Evolutionary conservation across 1,140 invertebrate genomes (phyloP).

Genomic region (Oncopodura yosiiana): DNA sequence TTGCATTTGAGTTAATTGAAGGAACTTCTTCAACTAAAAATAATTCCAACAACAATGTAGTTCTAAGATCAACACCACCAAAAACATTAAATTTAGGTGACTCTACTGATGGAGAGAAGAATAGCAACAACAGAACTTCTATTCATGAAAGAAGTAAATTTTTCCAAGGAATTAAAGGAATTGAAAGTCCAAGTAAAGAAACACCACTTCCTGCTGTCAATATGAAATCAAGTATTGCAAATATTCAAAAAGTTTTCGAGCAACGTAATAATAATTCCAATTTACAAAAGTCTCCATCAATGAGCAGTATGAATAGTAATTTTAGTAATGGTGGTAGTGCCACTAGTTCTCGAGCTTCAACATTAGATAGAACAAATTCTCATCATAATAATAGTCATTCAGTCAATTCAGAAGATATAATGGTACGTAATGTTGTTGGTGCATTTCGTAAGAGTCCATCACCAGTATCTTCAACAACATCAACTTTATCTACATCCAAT

Average conservation of each 20-base stretch:
- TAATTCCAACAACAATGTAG: background rate
- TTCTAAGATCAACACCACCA: too few species aligned
- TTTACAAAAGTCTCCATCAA: background rate
- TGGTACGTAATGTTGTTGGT: background rate
- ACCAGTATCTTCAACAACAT: conserved; percentile 18
- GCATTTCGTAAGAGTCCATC: conserved; percentile 1
- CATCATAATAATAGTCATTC: too few species aligned
- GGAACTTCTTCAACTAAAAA: background rate
- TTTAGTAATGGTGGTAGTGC: too few species aligned
- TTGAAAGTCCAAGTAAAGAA: conserved; percentile 27
- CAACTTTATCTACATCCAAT: conserved; percentile 16
- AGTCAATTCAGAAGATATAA: too few species aligned
- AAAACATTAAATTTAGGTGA: too few species aligned
- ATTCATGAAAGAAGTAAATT: conserved; percentile 26
- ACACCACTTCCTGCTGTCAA: conserved; percentile 29
- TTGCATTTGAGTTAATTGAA: too few species aligned
- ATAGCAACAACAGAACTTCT: too few species aligned
- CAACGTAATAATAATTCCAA: conserved; percentile 16
- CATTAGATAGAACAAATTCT: too few species aligned
- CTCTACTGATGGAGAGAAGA: too few species aligned
- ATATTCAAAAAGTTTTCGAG: conserved; percentile 34
- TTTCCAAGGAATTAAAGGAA: conserved; percentile 31
- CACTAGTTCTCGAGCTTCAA: too few species aligned
- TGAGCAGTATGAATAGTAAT: too few species aligned
- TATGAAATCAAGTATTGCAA: conserved; percentile 32